These are phyloP conservation scores for Pedicia rivosa DNA, from an alignment of 2,888 invertebrate species.

Conservation along the genomic window DNA sequence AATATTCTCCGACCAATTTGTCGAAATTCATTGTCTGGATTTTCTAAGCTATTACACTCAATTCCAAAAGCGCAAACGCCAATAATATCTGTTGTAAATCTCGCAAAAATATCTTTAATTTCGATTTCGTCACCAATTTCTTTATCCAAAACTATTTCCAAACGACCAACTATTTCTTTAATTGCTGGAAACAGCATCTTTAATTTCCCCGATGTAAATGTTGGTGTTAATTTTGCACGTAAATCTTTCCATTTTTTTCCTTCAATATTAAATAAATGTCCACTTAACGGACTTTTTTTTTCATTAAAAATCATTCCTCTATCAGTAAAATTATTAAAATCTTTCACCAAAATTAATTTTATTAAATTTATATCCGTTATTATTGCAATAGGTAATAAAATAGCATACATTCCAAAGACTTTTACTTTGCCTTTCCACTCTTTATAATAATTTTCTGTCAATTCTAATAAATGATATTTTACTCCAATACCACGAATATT, in stretches of 20 bases:
- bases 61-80: conserved; percentile 32
- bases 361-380: conserved; percentile 44
- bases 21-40: conserved; percentile 26
- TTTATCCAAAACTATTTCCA: conserved; percentile 31
- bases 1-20: conserved; percentile 15
- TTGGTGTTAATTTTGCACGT: conserved; percentile 46
- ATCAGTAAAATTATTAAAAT: conserved; percentile 47
- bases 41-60: conserved; percentile 26
- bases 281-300: conserved; percentile 41
- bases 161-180: conserved; percentile 36
- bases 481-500: conserved; percentile 39
- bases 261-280: conserved; percentile 39
- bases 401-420: conserved; percentile 43
- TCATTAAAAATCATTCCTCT: conserved; percentile 45
- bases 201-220: too few relatives aligned
- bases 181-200: conserved; percentile 45
- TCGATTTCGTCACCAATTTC: conserved; percentile 29
- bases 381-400: conserved; percentile 40
- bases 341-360: conserved; percentile 40
- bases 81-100: conserved; percentile 31
- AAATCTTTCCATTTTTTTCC: conserved; percentile 45
- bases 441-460: conserved; percentile 40
- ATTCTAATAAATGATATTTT: conserved; percentile 38
- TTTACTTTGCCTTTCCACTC: conserved; percentile 30
- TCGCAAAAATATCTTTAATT: conserved; percentile 20